Base-by-base conservation (phyloP, 2,797 vertebrate species). In the Syndactyla subalaris region DNA sequence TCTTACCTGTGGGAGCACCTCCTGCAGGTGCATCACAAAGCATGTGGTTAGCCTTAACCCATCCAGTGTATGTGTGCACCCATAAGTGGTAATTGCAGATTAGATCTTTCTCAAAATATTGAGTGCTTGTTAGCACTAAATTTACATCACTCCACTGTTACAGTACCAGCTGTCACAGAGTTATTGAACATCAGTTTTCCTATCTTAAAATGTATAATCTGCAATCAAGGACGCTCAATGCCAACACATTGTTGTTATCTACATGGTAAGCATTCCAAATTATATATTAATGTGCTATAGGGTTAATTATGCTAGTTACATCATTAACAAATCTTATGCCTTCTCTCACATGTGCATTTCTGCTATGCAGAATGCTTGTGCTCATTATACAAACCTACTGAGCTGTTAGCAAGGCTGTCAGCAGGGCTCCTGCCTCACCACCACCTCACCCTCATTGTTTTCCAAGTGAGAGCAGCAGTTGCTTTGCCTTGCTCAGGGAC, bases 181-280 rank as follows among this genome's bases (percentile, higher is more conserved):
- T 81, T 88, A 85, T 62, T 30, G 84, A 92, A 94, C 73, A 81
- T 32, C 41, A 72, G n/a, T 85, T 94, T 92, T 86, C 43, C 85
- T 39, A 38, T 59, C 38, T 95, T 57, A 57, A 75, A 93, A 92
- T 77, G 57, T 12, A 52, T 29, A 63, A 43, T 85, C 52, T 80
- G 27, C 15, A 46, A 78, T 83, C 57, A 83, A 77, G 85, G 93
- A 72, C n/a, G 46, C n/a, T 57, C 36, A 46, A 20, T 86, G 66
- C 55, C 79, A 81, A 93, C 86, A 58, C 66, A 54, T 46, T 2
- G 1, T 27, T 80, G 49, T 61, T 89, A 68, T 43, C 57, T 39
- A 77, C 43, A 75, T 8, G 8, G 70, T 43, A 86, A 91, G 61
- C 66, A 78, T 75, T 89, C 93, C 54, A 88, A 66, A 39, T 74